Evolutionary conservation across 1,140 invertebrate genomes (phyloP).

Genomic region (Yoshiicerus persimilis): DNA sequence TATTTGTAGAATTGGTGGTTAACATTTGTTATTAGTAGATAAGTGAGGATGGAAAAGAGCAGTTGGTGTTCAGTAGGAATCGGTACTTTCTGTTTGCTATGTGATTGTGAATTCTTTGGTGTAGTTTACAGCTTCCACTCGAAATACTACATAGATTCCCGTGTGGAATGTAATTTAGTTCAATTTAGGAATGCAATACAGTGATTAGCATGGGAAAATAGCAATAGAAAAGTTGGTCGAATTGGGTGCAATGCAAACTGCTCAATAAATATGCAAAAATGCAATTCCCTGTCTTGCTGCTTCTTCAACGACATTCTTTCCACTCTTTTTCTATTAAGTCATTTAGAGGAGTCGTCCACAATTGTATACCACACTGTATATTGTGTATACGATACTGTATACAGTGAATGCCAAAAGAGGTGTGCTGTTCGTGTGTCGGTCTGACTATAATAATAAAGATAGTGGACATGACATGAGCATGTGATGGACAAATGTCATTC

Average conservation of each 20-base stretch:
- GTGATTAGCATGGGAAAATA: neutral
- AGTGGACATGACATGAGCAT: neutral
- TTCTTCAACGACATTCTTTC: neutral
- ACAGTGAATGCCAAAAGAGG: neutral
- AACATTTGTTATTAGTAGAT: neutral
- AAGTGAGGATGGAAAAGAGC: no score
- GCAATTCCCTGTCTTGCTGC: neutral
- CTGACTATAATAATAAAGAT: neutral
- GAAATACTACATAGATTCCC: neutral
- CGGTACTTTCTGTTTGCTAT: neutral
- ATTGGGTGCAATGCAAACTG: neutral
- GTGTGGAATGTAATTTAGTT: neutral
- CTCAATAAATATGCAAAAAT: neutral
- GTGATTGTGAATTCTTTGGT: neutral
- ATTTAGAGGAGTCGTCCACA: no score
- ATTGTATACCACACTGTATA: no score
- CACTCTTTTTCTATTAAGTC: neutral
- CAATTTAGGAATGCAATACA: neutral
- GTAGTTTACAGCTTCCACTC: neutral
- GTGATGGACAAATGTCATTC: neutral
- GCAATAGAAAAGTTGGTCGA: neutral
- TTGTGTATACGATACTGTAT: no score
- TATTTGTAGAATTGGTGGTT: neutral
- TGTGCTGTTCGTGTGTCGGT: neutral
- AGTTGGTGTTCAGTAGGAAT: neutral